Evolutionary conservation across 2,888 invertebrate genomes (phyloP), one percentile per base, ranked within the genome.

Genomic region (Trisateles emortualis): DNA sequence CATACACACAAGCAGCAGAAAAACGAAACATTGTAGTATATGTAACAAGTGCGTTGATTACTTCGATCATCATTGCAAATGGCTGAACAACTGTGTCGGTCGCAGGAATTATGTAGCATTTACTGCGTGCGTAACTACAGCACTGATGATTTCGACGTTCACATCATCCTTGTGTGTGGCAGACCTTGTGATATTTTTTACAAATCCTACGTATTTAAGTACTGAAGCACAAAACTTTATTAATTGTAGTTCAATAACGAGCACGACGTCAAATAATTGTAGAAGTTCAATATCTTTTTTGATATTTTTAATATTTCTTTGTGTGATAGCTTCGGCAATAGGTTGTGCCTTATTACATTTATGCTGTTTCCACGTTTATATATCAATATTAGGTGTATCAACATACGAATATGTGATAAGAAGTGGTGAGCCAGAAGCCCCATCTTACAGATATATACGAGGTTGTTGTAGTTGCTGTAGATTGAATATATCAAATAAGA

Each of bases 61-160:
- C 53, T 99, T 99, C 88, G 99, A 99, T 86, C 99, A 99, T 87
- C 99, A 99, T 88, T 99, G 99, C 94, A 98, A 98, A 94, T 99
- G 99, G 99, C 94, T 99, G 69, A 99, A 99, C 93, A 99, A 98
- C 88, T 99, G 99, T 92, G 95, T 99, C 59, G 99, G 99, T 6
- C 95, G 95, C 38, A 94, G 98, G 70, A 99, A 99, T 87, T 99
- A 99, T 93, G 94, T 94, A 36, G 95, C 96, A 22, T 98, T 98
- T 86, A 94, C 97, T 68, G 95, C 95, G 83, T 96, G 97, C 79
- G 95, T 98, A 49, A 93, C 95, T 52, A 96, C 97, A 45, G 97
- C 97, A 16, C 95, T 97, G 59, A 90, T 95, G 52, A 95, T 96
- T 63, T 94, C 96, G 11, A 80, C 95, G 53, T 93, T 95, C 64